Evolutionary conservation across 2,888 invertebrate genomes (phyloP).

Genomic region (Eudemis profundana): DNA sequence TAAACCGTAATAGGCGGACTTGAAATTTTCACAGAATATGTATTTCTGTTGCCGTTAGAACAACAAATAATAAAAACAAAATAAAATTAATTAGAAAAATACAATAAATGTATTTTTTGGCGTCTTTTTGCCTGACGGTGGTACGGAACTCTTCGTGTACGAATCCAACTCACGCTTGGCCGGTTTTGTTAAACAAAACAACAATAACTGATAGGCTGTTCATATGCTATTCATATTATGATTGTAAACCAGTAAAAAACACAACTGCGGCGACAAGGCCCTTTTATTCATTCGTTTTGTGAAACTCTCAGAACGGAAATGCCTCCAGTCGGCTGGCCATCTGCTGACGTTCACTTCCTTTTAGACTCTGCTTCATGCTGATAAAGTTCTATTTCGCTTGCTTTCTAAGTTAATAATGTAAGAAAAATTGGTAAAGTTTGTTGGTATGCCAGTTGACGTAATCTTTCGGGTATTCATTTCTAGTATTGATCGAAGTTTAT

Average conservation of each 20-base stretch:
- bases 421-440: constrained; percentile 40
- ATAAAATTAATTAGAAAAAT: no score
- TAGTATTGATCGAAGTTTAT: constrained; percentile 28
- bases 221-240: not conserved
- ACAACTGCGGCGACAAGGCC: constrained; percentile 4
- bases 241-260: not conserved
- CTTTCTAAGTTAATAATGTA: constrained; percentile 27
- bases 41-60: no score
- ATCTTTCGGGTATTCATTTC: constrained; percentile 39
- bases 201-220: not conserved
- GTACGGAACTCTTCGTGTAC: no score
- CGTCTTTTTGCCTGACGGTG: no score
- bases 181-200: no score
- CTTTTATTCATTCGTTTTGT: constrained; percentile 18
- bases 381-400: constrained; percentile 4
- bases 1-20: no score
- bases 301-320: constrained; percentile 20
- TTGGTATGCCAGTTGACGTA: constrained; percentile 20
- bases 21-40: no score
- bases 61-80: no score
- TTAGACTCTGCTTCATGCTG: not conserved
- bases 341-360: not conserved
- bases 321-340: constrained; percentile 6
- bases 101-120: no score
- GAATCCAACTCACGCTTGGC: no score